Evolutionary conservation across 35 echinoderm and acorn worm species (phyloP), one percentile per base, ranked within the genome.

Genomic region (Ophioderma brevispina): DNA sequence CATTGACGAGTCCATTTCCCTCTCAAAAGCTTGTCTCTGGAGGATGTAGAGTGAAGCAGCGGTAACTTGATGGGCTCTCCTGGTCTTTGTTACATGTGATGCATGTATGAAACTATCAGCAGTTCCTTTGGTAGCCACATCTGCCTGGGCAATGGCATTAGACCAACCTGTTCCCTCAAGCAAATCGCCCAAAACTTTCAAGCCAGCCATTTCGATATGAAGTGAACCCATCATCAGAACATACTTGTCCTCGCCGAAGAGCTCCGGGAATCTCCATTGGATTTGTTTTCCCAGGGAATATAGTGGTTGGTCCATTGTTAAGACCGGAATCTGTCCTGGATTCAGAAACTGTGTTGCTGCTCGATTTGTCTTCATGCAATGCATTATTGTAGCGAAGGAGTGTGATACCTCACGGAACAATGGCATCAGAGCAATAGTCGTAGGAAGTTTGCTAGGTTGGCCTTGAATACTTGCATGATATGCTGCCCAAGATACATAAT

Each of bases 211-310:
- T 59, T 91, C 93, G 37, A 87, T 87, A 64, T 94, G 88, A 37
- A 92, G 38, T 25, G 78, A 85, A 32, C 89, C 89, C 0, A 95
- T n/a, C n/a, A n/a, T n/a, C n/a, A n/a, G n/a, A n/a, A 95, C 31
- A 21, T 87, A 87, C 21, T 80, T 75, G 56, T 95, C 89, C 41
- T 95, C 76, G 37, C 93, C 93, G 38, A 91, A 86, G n/a, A n/a
- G n/a, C n/a, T n/a, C n/a, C 32, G 39, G 92, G 55, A 86, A 79
- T 15, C 11, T 8, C 85, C 85, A 81, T 37, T 87, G 52, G 43
- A 93, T 76, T 32, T 88, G 39, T 56, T 88, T 93, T 30, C 85
- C 85, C 1, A 88, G 14, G 28, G 87, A 55, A 81, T 94, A 94
- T 13, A 94, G 80, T 37, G 86, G 87, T 81, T 89, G 86, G 40